phyloP scores from a whole-genome alignment of 2,888 invertebrate species.

The Teinopalpus imperialis region DNA sequence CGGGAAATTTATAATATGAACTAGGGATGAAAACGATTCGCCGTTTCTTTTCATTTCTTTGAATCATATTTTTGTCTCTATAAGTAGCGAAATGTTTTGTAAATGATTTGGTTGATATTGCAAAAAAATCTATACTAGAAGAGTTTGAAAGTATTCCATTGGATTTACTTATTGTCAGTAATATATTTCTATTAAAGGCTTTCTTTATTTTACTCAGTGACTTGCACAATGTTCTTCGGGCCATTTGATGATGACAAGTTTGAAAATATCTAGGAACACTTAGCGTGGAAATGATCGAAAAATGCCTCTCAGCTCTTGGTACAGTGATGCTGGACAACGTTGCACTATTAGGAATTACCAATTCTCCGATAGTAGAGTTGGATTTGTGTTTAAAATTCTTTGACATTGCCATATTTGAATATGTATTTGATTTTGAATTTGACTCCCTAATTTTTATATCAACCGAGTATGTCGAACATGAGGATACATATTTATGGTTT shows the following conservation, averaged over 20 bases:
- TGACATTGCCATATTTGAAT: constrained; percentile 30
- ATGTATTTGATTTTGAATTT: constrained; percentile 35
- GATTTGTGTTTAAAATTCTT: constrained; percentile 8
- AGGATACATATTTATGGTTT: constrained; percentile 34
- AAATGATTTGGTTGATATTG: constrained; percentile 51
- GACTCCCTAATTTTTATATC: constrained; percentile 43
- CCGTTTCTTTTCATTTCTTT: constrained; percentile 25
- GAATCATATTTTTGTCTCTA: constrained; percentile 30
- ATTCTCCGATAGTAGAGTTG: constrained; percentile 16
- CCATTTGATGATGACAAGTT: constrained; percentile 26
- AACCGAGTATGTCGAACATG: constrained; percentile 53
- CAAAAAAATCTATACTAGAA: constrained; percentile 49
- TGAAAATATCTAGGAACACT: constrained; percentile 59
- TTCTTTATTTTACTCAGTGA: constrained; percentile 35
- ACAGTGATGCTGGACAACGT: constrained; percentile 39
- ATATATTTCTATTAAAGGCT: constrained; percentile 37
- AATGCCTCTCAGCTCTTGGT: constrained; percentile 46
- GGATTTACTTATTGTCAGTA: constrained; percentile 36
- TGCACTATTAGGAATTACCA: constrained; percentile 29
- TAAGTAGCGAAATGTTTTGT: constrained; percentile 44
- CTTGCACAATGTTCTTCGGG: constrained; percentile 28
- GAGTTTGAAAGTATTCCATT: constrained; percentile 36
- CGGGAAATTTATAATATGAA: constrained; percentile 37
- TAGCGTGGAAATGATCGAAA: constrained; percentile 59
- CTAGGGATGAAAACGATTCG: constrained; percentile 41